These are phyloP conservation scores for Probaryconus sp. DNA, from an alignment of 1,140 invertebrate genomes.

Conservation along the genomic window DNA sequence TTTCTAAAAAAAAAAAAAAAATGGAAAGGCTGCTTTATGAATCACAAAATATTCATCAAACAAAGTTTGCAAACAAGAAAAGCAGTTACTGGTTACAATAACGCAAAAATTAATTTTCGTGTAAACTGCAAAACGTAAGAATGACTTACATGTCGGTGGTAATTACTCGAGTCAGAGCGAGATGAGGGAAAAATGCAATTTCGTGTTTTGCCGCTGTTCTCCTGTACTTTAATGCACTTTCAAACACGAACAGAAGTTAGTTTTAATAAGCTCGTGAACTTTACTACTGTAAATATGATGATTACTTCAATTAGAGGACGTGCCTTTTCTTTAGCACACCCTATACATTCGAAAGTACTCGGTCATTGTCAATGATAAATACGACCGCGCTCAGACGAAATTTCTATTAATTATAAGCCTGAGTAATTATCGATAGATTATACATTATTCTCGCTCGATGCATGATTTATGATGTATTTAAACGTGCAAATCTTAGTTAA, in stretches of 20 bases:
- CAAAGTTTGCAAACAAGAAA: no score
- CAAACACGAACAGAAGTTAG: constrained; percentile 24
- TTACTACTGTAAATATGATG: constrained; percentile 20
- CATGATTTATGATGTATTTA: constrained; percentile 37
- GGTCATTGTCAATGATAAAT: constrained; percentile 52
- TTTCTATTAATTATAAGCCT: constrained; percentile 51
- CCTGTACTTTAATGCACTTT: constrained; percentile 20
- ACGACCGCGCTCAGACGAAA: constrained; percentile 22
- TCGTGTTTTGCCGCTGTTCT: constrained; percentile 30
- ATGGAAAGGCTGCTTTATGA: no score
- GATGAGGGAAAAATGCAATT: constrained; percentile 16
- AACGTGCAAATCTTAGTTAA: no score
- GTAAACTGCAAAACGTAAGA: constrained; percentile 7
- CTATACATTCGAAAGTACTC: constrained; percentile 42
- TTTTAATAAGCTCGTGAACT: constrained; percentile 37
- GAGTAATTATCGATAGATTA: constrained; percentile 29
- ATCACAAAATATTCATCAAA: no score
- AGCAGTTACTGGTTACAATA: no score
- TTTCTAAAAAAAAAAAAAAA: no score
- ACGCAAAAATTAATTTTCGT: constrained; percentile 24
- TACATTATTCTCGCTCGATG: constrained; percentile 12
- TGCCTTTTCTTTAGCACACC: constrained; percentile 15
- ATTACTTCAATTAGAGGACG: constrained; percentile 43
- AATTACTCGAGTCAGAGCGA: constrained; percentile 21
- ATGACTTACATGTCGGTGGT: constrained; percentile 11